These are phyloP conservation scores for Cotesia glomerata DNA, from an alignment of 1,140 invertebrate species.

Conservation along the genomic window DNA sequence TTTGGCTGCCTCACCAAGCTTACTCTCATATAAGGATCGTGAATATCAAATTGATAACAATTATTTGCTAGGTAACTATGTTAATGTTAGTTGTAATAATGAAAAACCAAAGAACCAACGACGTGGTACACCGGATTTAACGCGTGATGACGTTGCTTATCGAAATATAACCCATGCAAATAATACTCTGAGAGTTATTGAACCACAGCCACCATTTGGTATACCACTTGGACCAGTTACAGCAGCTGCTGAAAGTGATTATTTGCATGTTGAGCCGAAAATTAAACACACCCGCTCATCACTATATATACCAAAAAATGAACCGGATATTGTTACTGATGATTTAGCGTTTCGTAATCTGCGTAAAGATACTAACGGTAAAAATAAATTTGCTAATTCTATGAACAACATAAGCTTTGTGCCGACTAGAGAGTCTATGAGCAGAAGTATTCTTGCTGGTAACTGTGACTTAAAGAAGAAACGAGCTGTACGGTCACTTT, in stretches of 20 bases:
- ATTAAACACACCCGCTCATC: slow-evolving; percentile 61
- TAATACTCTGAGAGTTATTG: slow-evolving; percentile 72
- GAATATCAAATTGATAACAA: slow-evolving; percentile 34
- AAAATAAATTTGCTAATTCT: background rate
- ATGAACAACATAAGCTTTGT: slow-evolving; percentile 9
- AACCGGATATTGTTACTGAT: slow-evolving; percentile 84
- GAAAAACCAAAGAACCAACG: slow-evolving; percentile 67
- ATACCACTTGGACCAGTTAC: slow-evolving; percentile 84
- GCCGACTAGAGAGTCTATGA: background rate
- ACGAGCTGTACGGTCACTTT: slow-evolving; percentile 77
- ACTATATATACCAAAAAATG: slow-evolving; percentile 69
- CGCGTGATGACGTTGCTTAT: slow-evolving; percentile 83
- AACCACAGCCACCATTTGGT: slow-evolving; percentile 87
- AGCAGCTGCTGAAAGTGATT: slow-evolving; percentile 78
- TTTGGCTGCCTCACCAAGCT: slow-evolving; percentile 73
- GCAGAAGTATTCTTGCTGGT: too few relatives aligned
- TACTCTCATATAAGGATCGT: slow-evolving; percentile 42
- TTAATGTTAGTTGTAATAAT: background rate
- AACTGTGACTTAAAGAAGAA: slow-evolving; percentile 68
- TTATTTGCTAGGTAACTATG: too few relatives aligned
- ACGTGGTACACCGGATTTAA: slow-evolving; percentile 66
- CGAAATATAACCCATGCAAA: slow-evolving; percentile 80
- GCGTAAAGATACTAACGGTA: slow-evolving; percentile 72
- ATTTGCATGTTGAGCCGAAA: slow-evolving; percentile 77
- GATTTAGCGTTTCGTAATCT: slow-evolving; percentile 85